A percentile compares a stretch with the other conserved stretches of the same genome.
phyloP scores from a whole-genome alignment of 1,140 invertebrate species.

The Physella acuta region DNA sequence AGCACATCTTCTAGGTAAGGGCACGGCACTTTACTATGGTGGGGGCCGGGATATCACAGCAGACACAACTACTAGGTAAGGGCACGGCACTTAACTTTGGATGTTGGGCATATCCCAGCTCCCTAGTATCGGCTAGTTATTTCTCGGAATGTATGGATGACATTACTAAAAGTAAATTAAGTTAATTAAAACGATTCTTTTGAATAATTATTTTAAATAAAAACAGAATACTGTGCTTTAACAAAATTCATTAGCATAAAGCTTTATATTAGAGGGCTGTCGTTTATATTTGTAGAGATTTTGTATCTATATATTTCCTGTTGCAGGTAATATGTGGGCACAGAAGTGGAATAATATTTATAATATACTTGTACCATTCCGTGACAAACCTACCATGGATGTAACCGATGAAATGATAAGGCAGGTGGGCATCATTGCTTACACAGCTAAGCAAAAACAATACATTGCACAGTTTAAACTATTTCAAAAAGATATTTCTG shows the following conservation, averaged over 20 bases:
- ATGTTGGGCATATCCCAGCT: not conserved
- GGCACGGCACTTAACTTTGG: not conserved
- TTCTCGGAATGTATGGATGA: not conserved
- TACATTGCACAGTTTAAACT: not conserved
- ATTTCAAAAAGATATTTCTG: not conserved
- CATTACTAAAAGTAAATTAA: not conserved
- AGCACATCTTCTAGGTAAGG: conserved; percentile 66
- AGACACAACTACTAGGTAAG: not conserved
- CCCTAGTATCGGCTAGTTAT: too few species aligned
- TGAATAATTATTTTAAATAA: not conserved
- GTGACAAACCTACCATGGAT: conserved; percentile 36
- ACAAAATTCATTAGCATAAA: not conserved
- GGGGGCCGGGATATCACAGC: not conserved
- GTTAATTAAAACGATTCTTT: not conserved
- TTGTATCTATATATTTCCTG: not conserved
- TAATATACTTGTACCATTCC: conserved; percentile 74
- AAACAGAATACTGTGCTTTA: not conserved
- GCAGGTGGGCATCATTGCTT: too few species aligned
- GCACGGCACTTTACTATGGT: not conserved
- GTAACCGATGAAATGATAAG: conserved; percentile 68
- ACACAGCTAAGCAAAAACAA: not conserved
- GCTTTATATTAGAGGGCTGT: not conserved
- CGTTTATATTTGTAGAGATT: not conserved
- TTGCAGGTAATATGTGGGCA: conserved; percentile 84
- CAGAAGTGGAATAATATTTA: conserved; percentile 81